Percentiles rank a stretch among this genome's conserved stretches.
Evolutionary conservation across 2,113 vertebrate genomes (phyloP).

Genomic region (Oxygymnocypris stewartii): DNA sequence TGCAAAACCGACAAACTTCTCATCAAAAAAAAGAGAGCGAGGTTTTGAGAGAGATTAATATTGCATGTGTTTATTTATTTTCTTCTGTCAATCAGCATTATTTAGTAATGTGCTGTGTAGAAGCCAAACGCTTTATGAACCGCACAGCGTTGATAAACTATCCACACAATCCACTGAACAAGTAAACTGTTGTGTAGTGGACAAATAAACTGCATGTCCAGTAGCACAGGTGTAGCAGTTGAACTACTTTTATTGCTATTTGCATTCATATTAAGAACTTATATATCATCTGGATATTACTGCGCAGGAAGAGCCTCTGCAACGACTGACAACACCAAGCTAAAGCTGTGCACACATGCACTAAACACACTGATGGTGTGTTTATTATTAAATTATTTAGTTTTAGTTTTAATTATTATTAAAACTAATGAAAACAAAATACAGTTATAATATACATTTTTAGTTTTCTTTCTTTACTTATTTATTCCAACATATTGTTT

Average conservation of each 20-base stretch:
- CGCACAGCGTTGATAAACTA: neutral
- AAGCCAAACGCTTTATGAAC: neutral
- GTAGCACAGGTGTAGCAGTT: neutral
- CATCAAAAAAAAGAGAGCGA: neutral
- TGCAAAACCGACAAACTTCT: neutral
- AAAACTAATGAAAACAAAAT: too few relatives aligned
- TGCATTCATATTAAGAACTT: neutral
- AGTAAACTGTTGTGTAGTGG: neutral
- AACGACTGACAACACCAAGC: neutral
- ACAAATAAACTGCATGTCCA: neutral
- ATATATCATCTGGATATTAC: neutral
- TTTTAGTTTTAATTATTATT: too few relatives aligned
- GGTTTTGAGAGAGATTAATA: neutral
- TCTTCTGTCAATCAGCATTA: neutral
- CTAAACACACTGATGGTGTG: conserved; percentile 1
- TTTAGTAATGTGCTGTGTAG: neutral
- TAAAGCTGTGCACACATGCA: neutral
- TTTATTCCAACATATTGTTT: too few relatives aligned
- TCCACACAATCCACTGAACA: neutral
- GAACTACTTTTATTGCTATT: neutral
- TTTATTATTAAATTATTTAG: too few relatives aligned
- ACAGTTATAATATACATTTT: too few relatives aligned
- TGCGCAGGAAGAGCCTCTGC: neutral
- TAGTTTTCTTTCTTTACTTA: too few relatives aligned
- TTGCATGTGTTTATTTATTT: neutral